A percentile compares a stretch with the other conserved stretches of the same genome.
Conservation (phyloP, 2,888 invertebrate genomes). For the Drosophila borborema region DNA sequence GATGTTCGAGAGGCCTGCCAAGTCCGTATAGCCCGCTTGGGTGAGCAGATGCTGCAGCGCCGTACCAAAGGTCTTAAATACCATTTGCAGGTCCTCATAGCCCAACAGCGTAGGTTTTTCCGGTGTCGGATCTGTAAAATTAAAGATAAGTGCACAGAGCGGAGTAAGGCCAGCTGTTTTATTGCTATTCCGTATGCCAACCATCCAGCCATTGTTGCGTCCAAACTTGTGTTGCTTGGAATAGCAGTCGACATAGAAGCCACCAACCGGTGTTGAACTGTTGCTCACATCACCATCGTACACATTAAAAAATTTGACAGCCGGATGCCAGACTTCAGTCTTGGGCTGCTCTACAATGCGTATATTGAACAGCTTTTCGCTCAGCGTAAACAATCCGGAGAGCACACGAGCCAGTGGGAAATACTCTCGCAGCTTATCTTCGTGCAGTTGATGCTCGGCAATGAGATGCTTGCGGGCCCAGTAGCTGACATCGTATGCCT, state of each 20-base stretch:
- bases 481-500: constrained; percentile 94
- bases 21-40: constrained; percentile 92
- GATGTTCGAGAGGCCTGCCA: constrained; percentile 93
- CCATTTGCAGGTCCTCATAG: constrained; percentile 90
- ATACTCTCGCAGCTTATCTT: constrained; percentile 90
- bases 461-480: constrained; percentile 93
- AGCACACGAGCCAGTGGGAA: constrained; percentile 93
- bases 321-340: constrained; percentile 93
- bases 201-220: constrained; percentile 90
- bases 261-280: constrained; percentile 88
- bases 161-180: constrained; percentile 88
- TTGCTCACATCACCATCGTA: constrained; percentile 86
- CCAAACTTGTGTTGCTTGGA: constrained; percentile 89
- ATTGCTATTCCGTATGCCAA: constrained; percentile 91
- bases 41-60: constrained; percentile 94
- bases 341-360: constrained; percentile 88
- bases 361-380: constrained; percentile 92
- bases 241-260: constrained; percentile 94
- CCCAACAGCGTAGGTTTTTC: constrained; percentile 90
- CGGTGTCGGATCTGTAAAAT: constrained; percentile 88
- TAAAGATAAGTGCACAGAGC: constrained; percentile 93
- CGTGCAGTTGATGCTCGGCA: constrained; percentile 89
- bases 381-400: constrained; percentile 91
- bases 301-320: constrained; percentile 93
- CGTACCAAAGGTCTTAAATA: constrained; percentile 95